phyloP scores from a whole-genome alignment of 2,797 vertebrate species.

The Molossus molossus region DNA sequence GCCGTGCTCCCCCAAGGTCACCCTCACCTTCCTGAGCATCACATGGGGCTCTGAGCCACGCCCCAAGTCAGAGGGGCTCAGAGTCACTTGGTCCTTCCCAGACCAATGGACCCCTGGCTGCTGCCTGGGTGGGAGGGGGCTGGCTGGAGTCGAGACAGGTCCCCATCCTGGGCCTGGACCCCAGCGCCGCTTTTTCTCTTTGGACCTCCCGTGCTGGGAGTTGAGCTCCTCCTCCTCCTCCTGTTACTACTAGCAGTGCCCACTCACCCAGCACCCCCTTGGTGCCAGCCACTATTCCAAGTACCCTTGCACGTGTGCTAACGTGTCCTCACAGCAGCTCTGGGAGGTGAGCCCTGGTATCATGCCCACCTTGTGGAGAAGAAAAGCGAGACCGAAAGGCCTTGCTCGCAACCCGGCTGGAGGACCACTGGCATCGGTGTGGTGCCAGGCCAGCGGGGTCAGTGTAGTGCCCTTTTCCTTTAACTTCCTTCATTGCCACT shows the following conservation, averaged over 20 bases:
- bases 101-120: not conserved
- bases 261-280: not conserved
- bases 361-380: not conserved
- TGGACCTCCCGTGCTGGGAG: not conserved
- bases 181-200: not conserved
- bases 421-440: fast-evolving
- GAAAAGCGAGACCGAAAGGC: not conserved
- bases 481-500: not conserved
- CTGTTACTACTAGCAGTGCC: fast-evolving
- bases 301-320: not conserved
- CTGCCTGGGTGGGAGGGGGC: not conserved
- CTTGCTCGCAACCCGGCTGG: too few relatives aligned
- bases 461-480: not conserved
- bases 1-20: not conserved
- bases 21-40: not conserved
- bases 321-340: not conserved
- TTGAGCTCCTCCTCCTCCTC: not conserved
- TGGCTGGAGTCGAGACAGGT: not conserved
- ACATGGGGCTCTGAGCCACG: not conserved
- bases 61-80: not conserved
- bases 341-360: not conserved
- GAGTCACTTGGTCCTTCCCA: not conserved
- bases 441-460: not conserved
- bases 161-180: not conserved
- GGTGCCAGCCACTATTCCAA: not conserved